Conservation (phyloP, 2,888 invertebrate species). For the Philereme transversata region DNA sequence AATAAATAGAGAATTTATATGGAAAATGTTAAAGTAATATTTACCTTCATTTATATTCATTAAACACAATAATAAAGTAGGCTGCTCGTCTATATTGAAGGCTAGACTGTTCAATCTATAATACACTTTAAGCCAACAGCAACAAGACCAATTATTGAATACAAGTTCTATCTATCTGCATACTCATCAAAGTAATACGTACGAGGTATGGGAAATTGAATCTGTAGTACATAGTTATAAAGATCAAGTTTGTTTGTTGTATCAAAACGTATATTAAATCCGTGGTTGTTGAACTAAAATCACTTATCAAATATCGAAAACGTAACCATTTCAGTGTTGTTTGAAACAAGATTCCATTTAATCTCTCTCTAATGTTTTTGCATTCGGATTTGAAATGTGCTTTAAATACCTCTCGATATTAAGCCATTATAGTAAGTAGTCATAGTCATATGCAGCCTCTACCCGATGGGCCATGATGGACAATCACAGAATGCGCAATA, state of each 20-base stretch:
- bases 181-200: constrained; percentile 13
- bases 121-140: constrained; percentile 38
- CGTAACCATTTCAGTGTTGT: constrained; percentile 15
- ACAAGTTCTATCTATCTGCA: constrained; percentile 15
- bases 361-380: background rate
- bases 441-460: no score
- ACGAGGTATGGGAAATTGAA: constrained; percentile 18
- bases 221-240: constrained; percentile 13
- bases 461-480: no score
- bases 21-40: constrained; percentile 54
- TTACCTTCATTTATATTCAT: constrained; percentile 68
- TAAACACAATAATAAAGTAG: constrained; percentile 62
- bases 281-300: constrained; percentile 13
- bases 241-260: constrained; percentile 20
- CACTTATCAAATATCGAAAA: constrained; percentile 24
- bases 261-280: constrained; percentile 16
- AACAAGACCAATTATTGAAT: constrained; percentile 43
- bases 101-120: constrained; percentile 38
- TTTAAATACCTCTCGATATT: no score
- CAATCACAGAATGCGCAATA: no score
- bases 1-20: constrained; percentile 46
- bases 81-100: constrained; percentile 51
- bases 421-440: no score
- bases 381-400: background rate
- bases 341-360: constrained; percentile 9